Base-by-base conservation (phyloP, 2,113 vertebrate genomes). In the Siniperca knerii region DNA sequence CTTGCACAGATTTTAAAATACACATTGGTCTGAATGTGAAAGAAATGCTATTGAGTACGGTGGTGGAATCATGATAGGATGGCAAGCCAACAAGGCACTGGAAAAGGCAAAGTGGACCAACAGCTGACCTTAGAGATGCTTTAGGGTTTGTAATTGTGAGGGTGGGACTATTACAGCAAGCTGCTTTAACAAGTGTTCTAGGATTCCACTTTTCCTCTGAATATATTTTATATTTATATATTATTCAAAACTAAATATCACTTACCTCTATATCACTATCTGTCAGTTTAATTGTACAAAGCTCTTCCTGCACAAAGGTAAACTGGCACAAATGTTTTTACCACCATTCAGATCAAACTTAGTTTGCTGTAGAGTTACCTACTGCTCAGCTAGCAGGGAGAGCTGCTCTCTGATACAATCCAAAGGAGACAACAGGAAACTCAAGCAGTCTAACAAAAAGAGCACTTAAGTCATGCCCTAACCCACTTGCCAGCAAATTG, bases 1-100 rank as follows among this genome's bases (percentile, higher is more conserved):
- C 70, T 50, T 15, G 68, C 13, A 55, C 48, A 75, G 61, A 83
- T 90, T 86, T 76, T 83, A 75, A 84, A 83, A 80, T 69, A 77
- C 83, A 84, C 12, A 1, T 67, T 62, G 57, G 75, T 35, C 7
- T 55, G 37, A 87, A 76, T 82, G 68, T 72, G 67, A 74, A 42
- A 52, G 25, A 69, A 86, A 70, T 73, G 50, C 76, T 73, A 48
- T 62, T 0, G 81, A 64, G 74, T 75, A 58, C 48, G 0, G 52
- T 54, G 33, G 25, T 60, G 9, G 83, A 88, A 88, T 85, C 8
- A 4, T 42, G 42, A 88, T 79, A 16, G 42, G 57, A 62, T 33
- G 29, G 58, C 1, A 40, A 69, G 11, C 37, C 58, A 52, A 35
- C 21, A 8, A 72, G 25, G 15, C 52, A 25, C 20, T 16, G 55